Conservation (phyloP, 1,140 invertebrate species). For the Euschistus heros region DNA sequence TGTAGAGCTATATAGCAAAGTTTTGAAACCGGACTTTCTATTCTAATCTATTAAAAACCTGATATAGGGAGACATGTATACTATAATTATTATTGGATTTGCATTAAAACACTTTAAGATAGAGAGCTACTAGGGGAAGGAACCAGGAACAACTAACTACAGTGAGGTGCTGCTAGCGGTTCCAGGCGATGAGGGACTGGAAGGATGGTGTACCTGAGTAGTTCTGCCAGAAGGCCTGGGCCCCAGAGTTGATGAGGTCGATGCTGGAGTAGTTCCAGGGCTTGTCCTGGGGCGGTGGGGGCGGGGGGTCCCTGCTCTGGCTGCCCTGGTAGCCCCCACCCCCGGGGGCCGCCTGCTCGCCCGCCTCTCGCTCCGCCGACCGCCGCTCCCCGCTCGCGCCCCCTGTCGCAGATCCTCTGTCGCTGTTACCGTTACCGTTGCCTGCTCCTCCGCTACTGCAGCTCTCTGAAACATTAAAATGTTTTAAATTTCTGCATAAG, state of each 20-base stretch:
- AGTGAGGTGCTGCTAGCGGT: background rate
- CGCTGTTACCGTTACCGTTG: background rate
- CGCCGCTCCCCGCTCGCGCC: constrained; percentile 14
- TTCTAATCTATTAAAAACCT: too few species aligned
- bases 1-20: too few species aligned
- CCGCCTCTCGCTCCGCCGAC: constrained; percentile 18
- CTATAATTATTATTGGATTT: too few species aligned
- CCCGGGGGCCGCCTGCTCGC: constrained; percentile 22
- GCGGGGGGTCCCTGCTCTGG: constrained; percentile 36
- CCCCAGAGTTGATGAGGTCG: constrained; percentile 39
- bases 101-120: too few species aligned
- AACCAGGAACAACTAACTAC: background rate
- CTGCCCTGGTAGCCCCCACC: constrained; percentile 20
- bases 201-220: constrained; percentile 54
- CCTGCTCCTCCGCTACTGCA: background rate
- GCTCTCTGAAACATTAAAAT: constrained; percentile 1
- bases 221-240: constrained; percentile 71
- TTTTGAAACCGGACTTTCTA: too few species aligned
- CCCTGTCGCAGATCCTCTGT: background rate
- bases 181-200: background rate
- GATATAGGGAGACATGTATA: too few species aligned
- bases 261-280: constrained; percentile 39
- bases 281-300: constrained; percentile 38
- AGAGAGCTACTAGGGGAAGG: too few species aligned
- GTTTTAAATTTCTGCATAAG: too few species aligned